These are phyloP conservation scores for Oscheius sp. DNA, from an alignment of 2,888 invertebrate genomes.

Conservation along the genomic window DNA sequence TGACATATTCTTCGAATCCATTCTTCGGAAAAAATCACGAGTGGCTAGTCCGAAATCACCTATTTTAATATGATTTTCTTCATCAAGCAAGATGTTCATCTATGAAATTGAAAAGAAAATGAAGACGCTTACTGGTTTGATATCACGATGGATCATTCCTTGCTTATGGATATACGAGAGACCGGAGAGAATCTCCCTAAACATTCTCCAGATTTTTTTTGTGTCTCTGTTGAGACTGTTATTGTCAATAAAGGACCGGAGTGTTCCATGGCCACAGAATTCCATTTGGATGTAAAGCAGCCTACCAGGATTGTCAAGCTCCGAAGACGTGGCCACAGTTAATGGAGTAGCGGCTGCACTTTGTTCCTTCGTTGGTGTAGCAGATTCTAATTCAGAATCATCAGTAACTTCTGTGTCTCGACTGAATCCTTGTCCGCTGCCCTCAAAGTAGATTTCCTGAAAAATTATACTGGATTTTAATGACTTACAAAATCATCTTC, in stretches of 20 bases:
- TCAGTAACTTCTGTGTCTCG: constrained; percentile 1
- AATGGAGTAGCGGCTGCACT: not conserved
- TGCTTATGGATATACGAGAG: constrained; percentile 65
- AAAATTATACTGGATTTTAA: not conserved
- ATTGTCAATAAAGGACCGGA: constrained; percentile 76
- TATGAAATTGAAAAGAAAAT: constrained; percentile 5
- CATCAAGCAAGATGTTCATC: constrained; percentile 93
- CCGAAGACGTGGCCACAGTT: not conserved
- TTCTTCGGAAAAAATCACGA: constrained; percentile 33
- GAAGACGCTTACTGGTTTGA: constrained; percentile 56
- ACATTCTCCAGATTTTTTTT: constrained; percentile 80
- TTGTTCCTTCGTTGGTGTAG: not conserved
- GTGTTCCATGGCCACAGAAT: constrained; percentile 94
- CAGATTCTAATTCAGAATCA: not conserved
- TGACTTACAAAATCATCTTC: not conserved
- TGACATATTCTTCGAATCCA: not conserved
- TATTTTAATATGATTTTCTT: constrained; percentile 90
- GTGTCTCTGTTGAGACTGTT: constrained; percentile 75
- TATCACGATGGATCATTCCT: constrained; percentile 65
- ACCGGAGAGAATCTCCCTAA: constrained; percentile 89
- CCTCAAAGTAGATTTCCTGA: constrained; percentile 1
- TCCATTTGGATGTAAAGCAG: constrained; percentile 82
- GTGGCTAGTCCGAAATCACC: constrained; percentile 93
- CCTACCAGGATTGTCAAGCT: constrained; percentile 20
- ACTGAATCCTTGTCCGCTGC: constrained; percentile 7